Percentiles rank a stretch among this genome's conserved stretches.
Evolutionary conservation across 2,113 vertebrate genomes (phyloP).

Genomic region (Symphodus melops): DNA sequence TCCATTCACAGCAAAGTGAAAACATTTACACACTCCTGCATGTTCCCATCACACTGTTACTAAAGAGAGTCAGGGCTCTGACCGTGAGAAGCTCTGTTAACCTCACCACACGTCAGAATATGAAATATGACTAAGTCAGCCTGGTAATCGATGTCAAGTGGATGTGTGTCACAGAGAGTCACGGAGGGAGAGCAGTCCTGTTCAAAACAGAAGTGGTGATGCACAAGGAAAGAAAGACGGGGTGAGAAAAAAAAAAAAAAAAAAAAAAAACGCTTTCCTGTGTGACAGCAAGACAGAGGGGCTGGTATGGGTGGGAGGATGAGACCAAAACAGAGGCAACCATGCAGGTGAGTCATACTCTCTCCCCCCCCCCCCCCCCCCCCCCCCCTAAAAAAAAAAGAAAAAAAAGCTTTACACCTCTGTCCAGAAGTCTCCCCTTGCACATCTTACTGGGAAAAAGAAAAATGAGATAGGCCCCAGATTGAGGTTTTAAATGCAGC

Average conservation of each 20-base stretch:
- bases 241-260: neutral
- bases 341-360: slow-evolving; percentile 66
- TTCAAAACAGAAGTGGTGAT: slow-evolving; percentile 10
- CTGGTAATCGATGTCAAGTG: slow-evolving; percentile 69
- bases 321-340: slow-evolving; percentile 60
- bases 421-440: slow-evolving; percentile 45
- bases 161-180: slow-evolving; percentile 27
- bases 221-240: slow-evolving; percentile 11
- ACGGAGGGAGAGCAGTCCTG: slow-evolving; percentile 7
- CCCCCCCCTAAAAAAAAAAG: no score
- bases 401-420: no score
- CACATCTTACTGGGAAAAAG: slow-evolving; percentile 49
- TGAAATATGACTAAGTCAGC: slow-evolving; percentile 48
- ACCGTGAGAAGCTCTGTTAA: slow-evolving; percentile 13
- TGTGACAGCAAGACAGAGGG: slow-evolving; percentile 58
- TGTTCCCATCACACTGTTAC: slow-evolving; percentile 21
- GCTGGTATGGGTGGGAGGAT: slow-evolving; percentile 55
- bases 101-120: slow-evolving; percentile 31
- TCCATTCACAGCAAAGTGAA: no score
- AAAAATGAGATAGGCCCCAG: slow-evolving; percentile 12
- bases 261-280: slow-evolving; percentile 39
- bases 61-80: slow-evolving; percentile 27
- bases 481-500: slow-evolving; percentile 45
- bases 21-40: neutral
- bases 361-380: no score